Conservation (phyloP, 2,797 vertebrate species). For the Thripadectes ignobilis region DNA sequence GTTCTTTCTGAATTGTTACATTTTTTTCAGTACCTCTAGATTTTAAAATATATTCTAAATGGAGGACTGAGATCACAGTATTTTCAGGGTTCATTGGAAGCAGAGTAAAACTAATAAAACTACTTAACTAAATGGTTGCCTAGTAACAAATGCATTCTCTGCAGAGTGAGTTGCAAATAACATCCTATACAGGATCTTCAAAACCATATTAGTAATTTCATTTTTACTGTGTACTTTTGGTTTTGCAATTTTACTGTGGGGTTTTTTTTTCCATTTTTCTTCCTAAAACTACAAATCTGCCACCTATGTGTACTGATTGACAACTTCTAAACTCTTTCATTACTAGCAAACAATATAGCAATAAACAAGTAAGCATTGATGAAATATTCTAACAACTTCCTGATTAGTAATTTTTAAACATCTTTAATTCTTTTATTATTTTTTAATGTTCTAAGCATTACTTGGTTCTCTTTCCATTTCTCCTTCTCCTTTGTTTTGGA, state of each 20-base stretch:
- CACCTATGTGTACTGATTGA: not conserved
- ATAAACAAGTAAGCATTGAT: not conserved
- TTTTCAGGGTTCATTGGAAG: constrained; percentile 66
- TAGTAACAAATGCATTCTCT: constrained; percentile 69
- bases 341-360: not conserved
- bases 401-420: not conserved
- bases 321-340: not conserved
- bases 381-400: not conserved
- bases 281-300: not conserved
- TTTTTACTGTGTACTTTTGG: constrained; percentile 16
- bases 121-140: constrained; percentile 69
- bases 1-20: not conserved
- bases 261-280: not conserved
- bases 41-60: constrained; percentile 55
- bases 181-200: constrained; percentile 8
- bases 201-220: constrained; percentile 38
- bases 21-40: constrained; percentile 4
- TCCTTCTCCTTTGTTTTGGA: not conserved
- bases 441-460: not conserved
- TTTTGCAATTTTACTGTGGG: not conserved
- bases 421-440: not conserved
- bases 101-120: constrained; percentile 64
- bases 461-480: not conserved
- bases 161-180: constrained; percentile 40
- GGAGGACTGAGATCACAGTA: constrained; percentile 39